Evolutionary conservation across 1,140 invertebrate genomes (phyloP).

Genomic region (Cheumatopsyche charites): DNA sequence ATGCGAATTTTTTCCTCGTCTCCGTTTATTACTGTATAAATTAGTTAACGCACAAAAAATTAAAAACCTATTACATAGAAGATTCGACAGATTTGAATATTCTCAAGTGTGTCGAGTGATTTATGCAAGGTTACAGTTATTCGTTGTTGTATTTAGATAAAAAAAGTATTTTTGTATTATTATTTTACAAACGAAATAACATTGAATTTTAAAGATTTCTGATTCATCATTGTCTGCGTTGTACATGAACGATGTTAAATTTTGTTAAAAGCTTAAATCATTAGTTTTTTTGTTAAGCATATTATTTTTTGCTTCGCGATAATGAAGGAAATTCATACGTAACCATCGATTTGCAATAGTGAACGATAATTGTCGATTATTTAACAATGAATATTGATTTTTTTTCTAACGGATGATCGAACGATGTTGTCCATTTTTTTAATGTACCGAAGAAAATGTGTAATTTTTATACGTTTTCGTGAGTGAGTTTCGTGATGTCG

Average conservation of each 20-base stretch:
- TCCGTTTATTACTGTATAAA: slow-evolving; percentile 6
- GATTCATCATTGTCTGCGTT: no score
- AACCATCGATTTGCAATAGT: no score
- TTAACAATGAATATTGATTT: no score
- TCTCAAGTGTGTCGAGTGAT: slow-evolving; percentile 17
- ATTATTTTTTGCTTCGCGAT: no score
- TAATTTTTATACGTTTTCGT: slow-evolving; percentile 16
- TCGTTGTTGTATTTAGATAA: background rate
- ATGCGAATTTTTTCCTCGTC: background rate
- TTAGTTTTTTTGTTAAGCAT: no score
- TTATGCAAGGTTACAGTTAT: slow-evolving; percentile 28
- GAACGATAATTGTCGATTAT: no score
- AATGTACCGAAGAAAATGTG: slow-evolving; percentile 8
- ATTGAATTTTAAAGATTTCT: no score
- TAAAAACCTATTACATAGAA: slow-evolving; percentile 6
- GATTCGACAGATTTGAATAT: slow-evolving; percentile 16
- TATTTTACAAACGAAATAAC: background rate
- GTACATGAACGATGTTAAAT: no score
- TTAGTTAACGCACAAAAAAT: slow-evolving; percentile 2
- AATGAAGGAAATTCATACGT: no score
- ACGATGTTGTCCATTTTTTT: no score
- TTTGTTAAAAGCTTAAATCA: no score
- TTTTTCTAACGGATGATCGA: no score
- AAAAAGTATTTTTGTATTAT: background rate
- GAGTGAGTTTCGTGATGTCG: slow-evolving; percentile 1